Base-by-base conservation (phyloP, 1,140 invertebrate genomes). In the Drosophila seguyi region DNA sequence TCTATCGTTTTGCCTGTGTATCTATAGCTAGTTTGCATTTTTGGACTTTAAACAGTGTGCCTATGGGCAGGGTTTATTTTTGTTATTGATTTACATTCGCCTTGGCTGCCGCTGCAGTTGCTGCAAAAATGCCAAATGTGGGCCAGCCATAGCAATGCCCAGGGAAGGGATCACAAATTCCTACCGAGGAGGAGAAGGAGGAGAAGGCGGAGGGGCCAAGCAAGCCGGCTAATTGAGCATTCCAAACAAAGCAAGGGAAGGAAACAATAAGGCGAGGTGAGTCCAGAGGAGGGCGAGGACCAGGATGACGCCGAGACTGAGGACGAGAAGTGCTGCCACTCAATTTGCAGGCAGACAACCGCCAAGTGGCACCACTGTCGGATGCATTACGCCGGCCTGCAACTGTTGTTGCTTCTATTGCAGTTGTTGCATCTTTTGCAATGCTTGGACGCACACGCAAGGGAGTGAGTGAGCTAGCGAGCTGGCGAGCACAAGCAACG, bases 341-440 rank as follows among this genome's bases (percentile, higher is more conserved):
- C 83, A 86, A 87, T 82, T 87, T 79, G 55, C 42, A 76, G 61
- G 59, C 78, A 86, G 78, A 71, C 82, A 86, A 62, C 79, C 68
- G 84, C 73, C 80, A 87, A 88, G 84, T 88, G 84, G 85, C 84
- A 77, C 73, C 84, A 68, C 68, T 63, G 60, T 69, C 76, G 72
- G 60, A 81, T 69, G 75, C 77, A 88, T 63, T 72, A 71, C 58
- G 22, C 56, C 55, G 45, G 25, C 38, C 59, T 5, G 44, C 27
- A 27, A 60, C 18, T 59, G 62, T 27, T 25, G 61, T n/a, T 48
- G 45, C 27, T 16, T 31, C 31, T 60, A 52, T 58, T 57, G 75
- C 60, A 63, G 50, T 58, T 75, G 62, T 44, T 75, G 77, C 72
- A 65, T 85, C 80, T 88, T 79, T 74, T 47, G 80, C 72, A 65